Base-by-base conservation (phyloP, 2,113 vertebrate genomes). In the Montifringilla adamsi region DNA sequence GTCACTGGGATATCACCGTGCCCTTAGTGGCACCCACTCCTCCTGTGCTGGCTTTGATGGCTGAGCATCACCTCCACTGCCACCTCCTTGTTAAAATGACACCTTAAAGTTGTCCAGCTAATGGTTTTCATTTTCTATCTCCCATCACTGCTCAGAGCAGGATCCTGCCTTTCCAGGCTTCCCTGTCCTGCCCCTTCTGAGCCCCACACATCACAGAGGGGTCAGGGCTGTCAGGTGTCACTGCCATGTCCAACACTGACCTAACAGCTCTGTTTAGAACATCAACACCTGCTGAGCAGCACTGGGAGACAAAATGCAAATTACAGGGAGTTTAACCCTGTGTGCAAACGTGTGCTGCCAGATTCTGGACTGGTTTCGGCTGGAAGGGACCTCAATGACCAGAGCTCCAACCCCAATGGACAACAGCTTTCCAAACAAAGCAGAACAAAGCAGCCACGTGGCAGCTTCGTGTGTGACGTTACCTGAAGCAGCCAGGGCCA, bases 381-480 rank as follows among this genome's bases (percentile, higher is more conserved):
- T 50, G 66, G 72, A 72, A 84, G 33, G 50, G 50, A n/a, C 58
- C 23, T 44, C 8, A 15, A 21, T 4, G 58, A 50, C 16, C 37
- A 13, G 37, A 13, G 15, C 7, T 78, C 58, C 37, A 15, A 50
- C 6, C 13, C 43, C 27, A 28, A 6, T 2, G 44, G 22, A 73
- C 22, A 50, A 9, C 7, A 64, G 26, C 43, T 43, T 41, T 64
- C 41, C 35, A 11, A 64, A 27, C 10, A 8, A 41, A 21, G 3
- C 3, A 5, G 76, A 35, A 27, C n/a, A 17, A 30, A 52, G 56
- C 47, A 55, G 66, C n/a, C 56, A 39, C 4, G 0, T 9, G 41
- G 27, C n/a, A 55, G 49, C 56, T 50, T 11, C 1, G 1, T 11
- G 43, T 24, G 35, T 19, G 26, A 33, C 0, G 1, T 58, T 5